These are phyloP conservation scores for Stegophylla sp. DNA, from an alignment of 2,888 invertebrate genomes.

Conservation along the genomic window DNA sequence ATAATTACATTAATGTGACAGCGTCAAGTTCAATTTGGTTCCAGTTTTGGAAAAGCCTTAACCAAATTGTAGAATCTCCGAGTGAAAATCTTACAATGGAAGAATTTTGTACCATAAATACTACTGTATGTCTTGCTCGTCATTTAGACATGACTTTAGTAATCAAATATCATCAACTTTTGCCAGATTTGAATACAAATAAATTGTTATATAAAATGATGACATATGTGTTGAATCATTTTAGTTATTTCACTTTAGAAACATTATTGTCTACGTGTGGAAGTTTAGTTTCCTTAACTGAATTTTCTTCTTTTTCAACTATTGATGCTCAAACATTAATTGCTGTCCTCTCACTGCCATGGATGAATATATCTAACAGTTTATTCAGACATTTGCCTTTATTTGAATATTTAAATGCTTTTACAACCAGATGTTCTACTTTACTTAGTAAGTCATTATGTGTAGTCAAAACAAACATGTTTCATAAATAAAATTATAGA, in stretches of 20 bases:
- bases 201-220: conserved; percentile 45
- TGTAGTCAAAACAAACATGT: neutral
- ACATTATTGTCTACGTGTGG: conserved; percentile 37
- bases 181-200: conserved; percentile 13
- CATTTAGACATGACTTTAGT: conserved; percentile 34
- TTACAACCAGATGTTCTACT: conserved; percentile 18
- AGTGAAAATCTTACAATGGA: conserved; percentile 22
- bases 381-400: conserved; percentile 22
- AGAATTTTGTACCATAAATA: conserved; percentile 34
- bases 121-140: conserved; percentile 13
- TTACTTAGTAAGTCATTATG: conserved; percentile 32
- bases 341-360: conserved; percentile 41
- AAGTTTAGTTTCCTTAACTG: conserved; percentile 24
- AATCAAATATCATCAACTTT: conserved; percentile 24
- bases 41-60: conserved; percentile 16
- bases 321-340: conserved; percentile 36
- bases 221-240: conserved; percentile 15
- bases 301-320: conserved; percentile 17
- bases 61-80: conserved; percentile 19
- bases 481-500: neutral
- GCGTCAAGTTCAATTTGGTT: conserved; percentile 31
- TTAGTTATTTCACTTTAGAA: conserved; percentile 18
- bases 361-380: conserved; percentile 20
- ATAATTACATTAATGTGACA: conserved; percentile 12
- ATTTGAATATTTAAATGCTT: conserved; percentile 34